Percentiles rank a stretch among this genome's conserved stretches.
Conservation (phyloP, 2,797 vertebrate species). For the Emys orbicularis region DNA sequence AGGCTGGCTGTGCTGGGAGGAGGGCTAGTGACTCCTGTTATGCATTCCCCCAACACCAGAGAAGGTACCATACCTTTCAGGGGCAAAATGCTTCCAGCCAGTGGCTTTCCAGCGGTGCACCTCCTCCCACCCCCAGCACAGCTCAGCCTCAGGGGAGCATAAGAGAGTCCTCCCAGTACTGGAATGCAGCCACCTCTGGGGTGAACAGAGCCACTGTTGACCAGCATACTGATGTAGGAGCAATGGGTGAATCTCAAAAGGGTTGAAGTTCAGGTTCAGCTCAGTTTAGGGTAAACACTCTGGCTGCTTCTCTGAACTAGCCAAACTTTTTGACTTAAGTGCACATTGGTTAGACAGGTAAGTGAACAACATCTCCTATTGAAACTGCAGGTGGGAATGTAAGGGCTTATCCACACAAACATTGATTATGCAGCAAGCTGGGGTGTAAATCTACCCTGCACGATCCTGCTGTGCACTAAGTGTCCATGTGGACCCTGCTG, state of each 20-base stretch:
- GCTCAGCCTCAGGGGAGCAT: neutral
- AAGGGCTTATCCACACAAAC: neutral
- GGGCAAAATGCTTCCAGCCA: too few species aligned
- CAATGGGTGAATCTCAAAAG: neutral
- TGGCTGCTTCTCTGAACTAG: neutral
- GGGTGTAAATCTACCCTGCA: neutral
- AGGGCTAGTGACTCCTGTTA: neutral
- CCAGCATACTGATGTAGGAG: neutral
- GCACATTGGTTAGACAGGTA: neutral
- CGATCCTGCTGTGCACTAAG: neutral
- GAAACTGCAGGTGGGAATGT: neutral
- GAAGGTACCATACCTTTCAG: neutral
- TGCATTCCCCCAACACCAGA: neutral
- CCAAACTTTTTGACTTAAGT: neutral
- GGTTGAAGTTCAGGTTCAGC: neutral
- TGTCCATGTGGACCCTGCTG: neutral
- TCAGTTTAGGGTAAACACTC: neutral
- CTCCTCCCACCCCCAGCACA: neutral
- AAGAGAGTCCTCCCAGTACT: neutral
- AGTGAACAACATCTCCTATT: neutral
- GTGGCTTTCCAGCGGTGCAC: neutral
- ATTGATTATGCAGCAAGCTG: neutral
- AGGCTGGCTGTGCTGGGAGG: neutral
- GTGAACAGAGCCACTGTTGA: neutral
- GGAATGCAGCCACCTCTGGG: neutral